phyloP scores from a whole-genome alignment of 2,888 invertebrate genomes.

The Tinea semifulvella region DNA sequence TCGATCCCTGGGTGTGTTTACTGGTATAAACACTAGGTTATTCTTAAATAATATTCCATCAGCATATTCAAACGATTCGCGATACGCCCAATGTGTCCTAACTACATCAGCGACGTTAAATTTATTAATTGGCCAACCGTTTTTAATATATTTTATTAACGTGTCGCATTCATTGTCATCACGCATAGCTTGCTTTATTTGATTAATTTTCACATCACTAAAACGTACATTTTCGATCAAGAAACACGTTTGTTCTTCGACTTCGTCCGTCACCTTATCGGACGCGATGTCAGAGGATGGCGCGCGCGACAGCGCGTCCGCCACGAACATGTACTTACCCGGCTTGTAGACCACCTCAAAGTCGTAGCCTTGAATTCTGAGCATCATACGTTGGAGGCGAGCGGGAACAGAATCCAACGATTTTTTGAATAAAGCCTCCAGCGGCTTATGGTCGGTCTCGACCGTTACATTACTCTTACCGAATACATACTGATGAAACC shows the following conservation, averaged over 20 bases:
- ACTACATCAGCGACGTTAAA: conserved; percentile 10
- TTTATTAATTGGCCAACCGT: conserved; percentile 19
- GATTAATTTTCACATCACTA: not conserved
- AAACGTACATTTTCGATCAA: conserved; percentile 6
- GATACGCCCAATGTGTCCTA: conserved; percentile 15
- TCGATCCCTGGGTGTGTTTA: conserved; percentile 11
- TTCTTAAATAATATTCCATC: not conserved
- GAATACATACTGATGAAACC: conserved; percentile 25
- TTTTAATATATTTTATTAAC: conserved; percentile 15
- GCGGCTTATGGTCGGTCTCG: conserved; percentile 16
- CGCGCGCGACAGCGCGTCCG: conserved; percentile 26
- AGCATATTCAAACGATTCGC: not conserved
- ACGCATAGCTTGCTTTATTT: not conserved
- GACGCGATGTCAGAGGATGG: conserved; percentile 11
- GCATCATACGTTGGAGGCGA: conserved; percentile 24
- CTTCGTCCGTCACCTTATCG: not conserved
- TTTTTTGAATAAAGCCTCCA: conserved; percentile 21
- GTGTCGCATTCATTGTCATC: not conserved
- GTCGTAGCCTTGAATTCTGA: conserved; percentile 23
- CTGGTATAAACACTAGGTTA: conserved; percentile 4
- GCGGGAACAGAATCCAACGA: conserved; percentile 20
- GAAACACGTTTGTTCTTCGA: not conserved
- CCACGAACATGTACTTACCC: conserved; percentile 19
- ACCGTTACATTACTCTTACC: conserved; percentile 21
- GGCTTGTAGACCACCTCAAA: conserved; percentile 22